Conservation (phyloP, 2,797 vertebrate genomes). For the Micropoecilia bifurca region DNA sequence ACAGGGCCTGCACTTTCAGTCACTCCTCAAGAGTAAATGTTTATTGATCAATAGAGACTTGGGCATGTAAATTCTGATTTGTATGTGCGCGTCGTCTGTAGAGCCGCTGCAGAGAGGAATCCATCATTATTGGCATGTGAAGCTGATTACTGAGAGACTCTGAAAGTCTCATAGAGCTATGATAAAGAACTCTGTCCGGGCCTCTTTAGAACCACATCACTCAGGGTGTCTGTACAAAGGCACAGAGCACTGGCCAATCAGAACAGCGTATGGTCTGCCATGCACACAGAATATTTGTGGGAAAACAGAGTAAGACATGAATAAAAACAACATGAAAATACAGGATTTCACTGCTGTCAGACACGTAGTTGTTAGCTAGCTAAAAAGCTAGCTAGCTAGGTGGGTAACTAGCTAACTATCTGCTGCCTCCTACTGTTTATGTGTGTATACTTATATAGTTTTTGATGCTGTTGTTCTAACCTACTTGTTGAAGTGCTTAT, state of each 20-base stretch:
- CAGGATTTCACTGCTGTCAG: neutral
- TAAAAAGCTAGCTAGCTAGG: neutral
- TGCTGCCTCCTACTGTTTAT: too few relatives aligned
- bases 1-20: constrained; percentile 51
- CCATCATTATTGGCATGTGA: constrained; percentile 82
- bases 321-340: constrained; percentile 1
- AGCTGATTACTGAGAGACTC: constrained; percentile 78
- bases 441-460: too few relatives aligned
- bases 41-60: constrained; percentile 74
- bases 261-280: constrained; percentile 18
- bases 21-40: constrained; percentile 71
- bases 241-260: constrained; percentile 40
- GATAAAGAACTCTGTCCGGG: constrained; percentile 80
- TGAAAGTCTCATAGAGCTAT: constrained; percentile 77
- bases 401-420: too few relatives aligned
- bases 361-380: neutral
- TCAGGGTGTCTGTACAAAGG: constrained; percentile 73
- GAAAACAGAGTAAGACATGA: constrained; percentile 6
- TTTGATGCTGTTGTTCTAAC: too few relatives aligned
- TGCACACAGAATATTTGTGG: constrained; percentile 20
- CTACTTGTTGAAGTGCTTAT: too few relatives aligned
- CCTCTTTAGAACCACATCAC: constrained; percentile 79
- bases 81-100: constrained; percentile 69
- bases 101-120: constrained; percentile 66
- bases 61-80: constrained; percentile 78